Evolutionary conservation across 2,113 vertebrate species (phyloP).

Genomic region (Hiodon tergisus): DNA sequence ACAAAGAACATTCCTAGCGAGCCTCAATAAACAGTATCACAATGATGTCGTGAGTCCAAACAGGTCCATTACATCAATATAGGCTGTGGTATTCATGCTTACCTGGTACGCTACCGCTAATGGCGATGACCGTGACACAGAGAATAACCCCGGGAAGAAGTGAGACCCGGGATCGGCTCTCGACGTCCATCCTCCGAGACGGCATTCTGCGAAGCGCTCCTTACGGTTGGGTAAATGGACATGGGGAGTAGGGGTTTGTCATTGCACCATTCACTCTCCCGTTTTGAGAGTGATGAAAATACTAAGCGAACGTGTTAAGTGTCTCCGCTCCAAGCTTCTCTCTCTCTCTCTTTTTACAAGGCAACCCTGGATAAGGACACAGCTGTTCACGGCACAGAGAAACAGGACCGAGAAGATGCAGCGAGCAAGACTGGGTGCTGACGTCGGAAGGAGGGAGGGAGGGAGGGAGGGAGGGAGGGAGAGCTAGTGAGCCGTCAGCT

Average conservation of each 20-base stretch:
- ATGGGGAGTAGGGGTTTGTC: conserved; percentile 37
- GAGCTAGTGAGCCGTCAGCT: conserved; percentile 5
- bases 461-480: neutral
- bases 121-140: conserved; percentile 31
- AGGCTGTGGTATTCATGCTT: conserved; percentile 27
- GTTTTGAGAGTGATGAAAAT: conserved; percentile 12
- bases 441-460: too few relatives aligned
- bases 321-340: neutral
- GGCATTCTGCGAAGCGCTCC: conserved; percentile 47
- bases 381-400: neutral
- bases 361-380: neutral
- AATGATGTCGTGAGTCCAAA: neutral
- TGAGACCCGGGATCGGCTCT: conserved; percentile 29
- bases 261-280: conserved; percentile 47
- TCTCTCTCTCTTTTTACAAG: neutral
- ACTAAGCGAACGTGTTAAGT: neutral
- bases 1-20: neutral
- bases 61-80: neutral
- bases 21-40: neutral
- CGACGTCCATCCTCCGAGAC: conserved; percentile 28
- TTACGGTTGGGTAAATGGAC: conserved; percentile 30
- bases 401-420: neutral
- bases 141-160: conserved; percentile 40
- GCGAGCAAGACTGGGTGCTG: neutral
- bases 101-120: conserved; percentile 50